Evolutionary conservation across 2,113 vertebrate species (phyloP), one percentile per base, ranked within the genome.

Genomic region (Corythaixoides concolor): DNA sequence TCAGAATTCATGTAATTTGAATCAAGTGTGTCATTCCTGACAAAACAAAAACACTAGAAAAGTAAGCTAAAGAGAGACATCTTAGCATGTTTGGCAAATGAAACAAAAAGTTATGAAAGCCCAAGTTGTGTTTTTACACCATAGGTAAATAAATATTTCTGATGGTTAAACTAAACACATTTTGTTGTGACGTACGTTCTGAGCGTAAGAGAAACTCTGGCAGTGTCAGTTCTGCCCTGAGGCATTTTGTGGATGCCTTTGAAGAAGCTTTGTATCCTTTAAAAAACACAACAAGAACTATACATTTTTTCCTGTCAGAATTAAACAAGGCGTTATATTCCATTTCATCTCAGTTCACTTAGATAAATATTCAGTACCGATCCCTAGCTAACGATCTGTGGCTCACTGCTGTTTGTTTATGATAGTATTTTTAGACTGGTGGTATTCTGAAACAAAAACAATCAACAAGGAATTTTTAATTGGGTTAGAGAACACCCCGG

Each of bases 391-490:
- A 33, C 1, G 13, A 68, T 78, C 64, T 88, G 74, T 80, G 67
- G 15, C 67, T 91, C 27, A 27, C 30, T 91, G 81, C 41, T 91
- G 49, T 72, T 96, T 96, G 62, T 82, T 93, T 88, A 33, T 49
- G 52, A 3, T 35, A 47, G 37, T 88, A 87, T 95, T 96, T 96
- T 94, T 88, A 90, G 91, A 39, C 39, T 56, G 33, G 14, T 60
- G 77, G 28, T 85, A 74, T 85, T 90, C 47, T 76, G 67, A 91
- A 94, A 80, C 27, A 72, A 90, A 85, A 96, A 76, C 79, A 88
- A 68, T 90, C 73, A 52, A 59, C 2, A 1, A 60, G 59, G 60
- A 84, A 24, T 68, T 95, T 88, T 95, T 82, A 96, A 89, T 96
- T 95, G 94, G 69, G 35, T 64, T 94, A 82, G 49, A 92, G 74